phyloP scores from a whole-genome alignment of 2,113 vertebrate species.

The Australoheros scitulus region DNA sequence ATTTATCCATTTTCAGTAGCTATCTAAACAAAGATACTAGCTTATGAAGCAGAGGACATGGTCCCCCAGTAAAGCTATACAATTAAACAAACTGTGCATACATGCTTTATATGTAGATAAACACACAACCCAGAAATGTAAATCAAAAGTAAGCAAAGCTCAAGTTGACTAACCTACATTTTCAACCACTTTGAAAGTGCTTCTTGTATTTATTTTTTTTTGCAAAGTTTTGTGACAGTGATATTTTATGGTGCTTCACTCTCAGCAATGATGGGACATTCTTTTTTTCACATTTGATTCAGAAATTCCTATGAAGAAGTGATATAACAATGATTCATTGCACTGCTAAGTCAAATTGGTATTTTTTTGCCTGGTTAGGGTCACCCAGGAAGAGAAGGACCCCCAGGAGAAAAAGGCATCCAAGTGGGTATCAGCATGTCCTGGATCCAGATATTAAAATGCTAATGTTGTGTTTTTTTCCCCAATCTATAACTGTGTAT shows the following conservation, averaged over 20 bases:
- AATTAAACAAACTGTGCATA: background rate
- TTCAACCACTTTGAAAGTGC: background rate
- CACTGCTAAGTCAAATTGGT: slow-evolving; percentile 1
- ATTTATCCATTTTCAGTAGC: background rate
- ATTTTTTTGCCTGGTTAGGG: slow-evolving; percentile 78
- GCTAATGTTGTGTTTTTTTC: slow-evolving; percentile 3
- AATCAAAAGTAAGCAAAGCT: background rate
- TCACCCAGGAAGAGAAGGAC: slow-evolving; percentile 92
- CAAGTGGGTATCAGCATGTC: slow-evolving; percentile 79
- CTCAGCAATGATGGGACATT: background rate
- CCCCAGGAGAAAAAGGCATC: slow-evolving; percentile 88
- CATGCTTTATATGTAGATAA: background rate
- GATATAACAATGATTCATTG: slow-evolving; percentile 31
- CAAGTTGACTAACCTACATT: background rate
- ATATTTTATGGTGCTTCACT: slow-evolving; percentile 15
- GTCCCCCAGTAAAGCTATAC: background rate
- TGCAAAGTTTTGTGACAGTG: slow-evolving; percentile 34
- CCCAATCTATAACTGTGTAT: slow-evolving; percentile 14
- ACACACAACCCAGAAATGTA: background rate
- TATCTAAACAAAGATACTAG: background rate
- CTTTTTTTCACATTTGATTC: slow-evolving; percentile 12
- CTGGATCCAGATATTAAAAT: slow-evolving; percentile 12
- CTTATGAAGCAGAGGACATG: background rate
- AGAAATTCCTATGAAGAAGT: slow-evolving; percentile 6
- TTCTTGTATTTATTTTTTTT: slow-evolving; percentile 18